A percentile compares a stretch with the other conserved stretches of the same genome.
Conservation (phyloP, 2,113 vertebrate genomes). For the Leucopsar rothschildi region DNA sequence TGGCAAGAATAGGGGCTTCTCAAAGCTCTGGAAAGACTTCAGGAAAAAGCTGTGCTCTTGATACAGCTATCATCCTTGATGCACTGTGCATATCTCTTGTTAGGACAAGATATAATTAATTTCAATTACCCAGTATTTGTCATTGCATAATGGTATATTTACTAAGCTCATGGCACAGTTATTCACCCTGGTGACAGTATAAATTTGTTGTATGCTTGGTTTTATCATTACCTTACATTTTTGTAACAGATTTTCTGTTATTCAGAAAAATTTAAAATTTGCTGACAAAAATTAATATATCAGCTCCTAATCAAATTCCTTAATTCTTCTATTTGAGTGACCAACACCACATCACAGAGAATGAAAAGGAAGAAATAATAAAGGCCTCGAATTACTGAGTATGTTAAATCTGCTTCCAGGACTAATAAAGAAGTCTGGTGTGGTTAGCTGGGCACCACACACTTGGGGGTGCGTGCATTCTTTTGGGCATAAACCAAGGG, state of each 20-base stretch:
- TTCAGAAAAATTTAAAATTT: not conserved
- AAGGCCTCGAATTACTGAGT: not conserved
- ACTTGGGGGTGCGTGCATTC: fast-evolving
- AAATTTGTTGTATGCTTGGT: not conserved
- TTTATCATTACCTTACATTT: not conserved
- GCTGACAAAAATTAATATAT: not conserved
- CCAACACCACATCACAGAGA: not conserved
- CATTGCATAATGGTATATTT: not conserved
- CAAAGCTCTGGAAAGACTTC: not conserved
- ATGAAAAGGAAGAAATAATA: not conserved
- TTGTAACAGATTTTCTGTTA: not conserved
- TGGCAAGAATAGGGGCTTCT: not conserved
- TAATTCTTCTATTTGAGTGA: not conserved
- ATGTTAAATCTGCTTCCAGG: not conserved
- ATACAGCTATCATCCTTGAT: not conserved
- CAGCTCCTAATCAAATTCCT: not conserved
- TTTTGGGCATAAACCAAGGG: not conserved
- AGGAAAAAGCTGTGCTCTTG: not conserved
- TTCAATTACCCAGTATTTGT: not conserved
- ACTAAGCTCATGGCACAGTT: not conserved
- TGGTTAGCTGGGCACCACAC: too few species aligned
- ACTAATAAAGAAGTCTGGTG: not conserved
- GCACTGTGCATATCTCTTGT: not conserved
- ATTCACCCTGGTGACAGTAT: not conserved
- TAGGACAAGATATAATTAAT: not conserved